A percentile compares a stretch with the other conserved stretches of the same genome.
Conservation (phyloP, 2,113 vertebrate genomes). For the Talpa occidentalis region DNA sequence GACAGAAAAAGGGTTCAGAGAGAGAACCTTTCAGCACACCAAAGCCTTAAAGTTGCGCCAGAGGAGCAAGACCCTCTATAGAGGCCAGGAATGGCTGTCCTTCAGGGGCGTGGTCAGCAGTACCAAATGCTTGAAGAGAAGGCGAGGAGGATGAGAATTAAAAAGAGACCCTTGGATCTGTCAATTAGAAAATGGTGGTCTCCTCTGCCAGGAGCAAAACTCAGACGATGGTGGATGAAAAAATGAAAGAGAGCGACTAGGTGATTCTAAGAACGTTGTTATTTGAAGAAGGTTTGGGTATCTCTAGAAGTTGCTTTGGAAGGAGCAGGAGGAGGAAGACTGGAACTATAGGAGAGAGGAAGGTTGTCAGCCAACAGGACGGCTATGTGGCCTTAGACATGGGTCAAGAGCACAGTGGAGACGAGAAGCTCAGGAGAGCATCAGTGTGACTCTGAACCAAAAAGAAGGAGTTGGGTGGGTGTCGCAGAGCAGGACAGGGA, state of each 20-base stretch:
- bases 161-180: not conserved
- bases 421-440: not conserved
- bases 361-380: not conserved
- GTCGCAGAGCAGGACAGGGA: not conserved
- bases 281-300: not conserved
- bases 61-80: not conserved
- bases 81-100: not conserved
- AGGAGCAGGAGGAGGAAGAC: not conserved
- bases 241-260: not conserved
- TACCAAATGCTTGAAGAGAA: not conserved
- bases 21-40: not conserved
- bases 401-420: not conserved
- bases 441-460: not conserved
- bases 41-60: not conserved
- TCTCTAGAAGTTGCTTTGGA: slow-evolving; percentile 29
- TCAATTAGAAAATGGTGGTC: not conserved
- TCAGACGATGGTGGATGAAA: not conserved
- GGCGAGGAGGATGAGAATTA: not conserved
- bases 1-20: not conserved
- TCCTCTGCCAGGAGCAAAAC: not conserved
- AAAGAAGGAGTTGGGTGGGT: not conserved
- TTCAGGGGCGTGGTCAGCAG: not conserved
- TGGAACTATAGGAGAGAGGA: not conserved
- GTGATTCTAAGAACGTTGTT: not conserved
- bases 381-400: not conserved